Percentiles rank a stretch among this genome's conserved stretches.
phyloP scores from a whole-genome alignment of 2,888 invertebrate genomes.

The Cybosia mesomella region DNA sequence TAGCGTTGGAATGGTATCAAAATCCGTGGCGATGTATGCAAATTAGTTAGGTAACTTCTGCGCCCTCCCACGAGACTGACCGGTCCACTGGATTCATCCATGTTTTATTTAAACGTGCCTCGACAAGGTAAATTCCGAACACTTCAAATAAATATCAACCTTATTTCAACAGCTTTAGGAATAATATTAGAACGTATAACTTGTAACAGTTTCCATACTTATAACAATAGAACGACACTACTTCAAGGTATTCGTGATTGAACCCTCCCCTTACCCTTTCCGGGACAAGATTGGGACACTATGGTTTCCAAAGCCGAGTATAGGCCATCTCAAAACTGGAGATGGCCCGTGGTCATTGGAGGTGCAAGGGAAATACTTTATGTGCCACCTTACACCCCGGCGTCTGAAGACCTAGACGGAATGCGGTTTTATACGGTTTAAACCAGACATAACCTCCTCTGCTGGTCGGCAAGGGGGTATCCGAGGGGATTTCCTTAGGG shows the following conservation, averaged over 20 bases:
- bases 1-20: constrained; percentile 45
- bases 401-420: too few species aligned
- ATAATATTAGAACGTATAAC: not conserved
- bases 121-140: constrained; percentile 40
- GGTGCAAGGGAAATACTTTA: too few species aligned
- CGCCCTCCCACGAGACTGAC: constrained; percentile 51
- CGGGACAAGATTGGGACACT: too few species aligned
- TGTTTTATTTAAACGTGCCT: constrained; percentile 52
- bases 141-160: not conserved
- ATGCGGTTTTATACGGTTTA: too few species aligned
- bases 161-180: not conserved
- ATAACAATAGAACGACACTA: constrained; percentile 10
- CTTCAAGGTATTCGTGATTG: not conserved
- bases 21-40: constrained; percentile 61
- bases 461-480: too few species aligned
- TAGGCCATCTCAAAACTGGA: too few species aligned
- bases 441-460: too few species aligned
- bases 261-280: too few species aligned
- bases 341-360: too few species aligned
- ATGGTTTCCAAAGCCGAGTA: too few species aligned
- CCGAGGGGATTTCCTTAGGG: too few species aligned
- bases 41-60: constrained; percentile 61
- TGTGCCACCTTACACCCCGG: too few species aligned
- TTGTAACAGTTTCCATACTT: constrained; percentile 22
- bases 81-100: constrained; percentile 55